These are phyloP conservation scores for Seriola quinqueradiata DNA, from an alignment of 2,113 vertebrate genomes.

Conservation along the genomic window DNA sequence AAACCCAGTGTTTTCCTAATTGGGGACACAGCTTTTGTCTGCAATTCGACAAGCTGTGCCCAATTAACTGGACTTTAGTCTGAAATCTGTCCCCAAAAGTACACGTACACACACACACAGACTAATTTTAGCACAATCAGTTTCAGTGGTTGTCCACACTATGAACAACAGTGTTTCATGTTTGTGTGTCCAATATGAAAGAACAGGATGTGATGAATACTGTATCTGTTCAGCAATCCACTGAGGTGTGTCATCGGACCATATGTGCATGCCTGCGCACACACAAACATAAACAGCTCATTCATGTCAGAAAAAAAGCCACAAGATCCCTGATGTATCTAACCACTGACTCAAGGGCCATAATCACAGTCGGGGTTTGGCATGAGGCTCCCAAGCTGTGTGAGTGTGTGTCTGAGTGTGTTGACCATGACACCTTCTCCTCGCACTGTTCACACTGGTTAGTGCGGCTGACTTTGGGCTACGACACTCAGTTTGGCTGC, in stretches of 20 bases:
- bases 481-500: slow-evolving; percentile 27
- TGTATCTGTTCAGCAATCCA: slow-evolving; percentile 40
- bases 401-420: slow-evolving; percentile 9
- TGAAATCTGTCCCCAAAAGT: too few species aligned
- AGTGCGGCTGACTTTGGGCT: slow-evolving; percentile 26
- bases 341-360: slow-evolving; percentile 36
- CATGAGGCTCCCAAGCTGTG: slow-evolving; percentile 33
- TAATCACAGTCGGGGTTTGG: slow-evolving; percentile 34
- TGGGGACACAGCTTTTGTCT: too few species aligned
- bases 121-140: slow-evolving; percentile 18
- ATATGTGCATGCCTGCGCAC: slow-evolving; percentile 19
- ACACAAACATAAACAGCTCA: slow-evolving; percentile 39
- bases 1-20: too few species aligned
- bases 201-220: slow-evolving; percentile 59
- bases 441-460: slow-evolving; percentile 17
- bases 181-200: slow-evolving; percentile 55
- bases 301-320: slow-evolving; percentile 40
- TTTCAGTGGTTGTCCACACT: slow-evolving; percentile 27
- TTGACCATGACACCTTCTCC: slow-evolving; percentile 32
- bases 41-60: too few species aligned
- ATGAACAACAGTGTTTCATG: slow-evolving; percentile 48
- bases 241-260: slow-evolving; percentile 50
- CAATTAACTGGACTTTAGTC: too few species aligned
- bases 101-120: not conserved
- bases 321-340: slow-evolving; percentile 50